Evolutionary conservation across 2,797 vertebrate genomes (phyloP).

Genomic region (Emydoidea blandingii): DNA sequence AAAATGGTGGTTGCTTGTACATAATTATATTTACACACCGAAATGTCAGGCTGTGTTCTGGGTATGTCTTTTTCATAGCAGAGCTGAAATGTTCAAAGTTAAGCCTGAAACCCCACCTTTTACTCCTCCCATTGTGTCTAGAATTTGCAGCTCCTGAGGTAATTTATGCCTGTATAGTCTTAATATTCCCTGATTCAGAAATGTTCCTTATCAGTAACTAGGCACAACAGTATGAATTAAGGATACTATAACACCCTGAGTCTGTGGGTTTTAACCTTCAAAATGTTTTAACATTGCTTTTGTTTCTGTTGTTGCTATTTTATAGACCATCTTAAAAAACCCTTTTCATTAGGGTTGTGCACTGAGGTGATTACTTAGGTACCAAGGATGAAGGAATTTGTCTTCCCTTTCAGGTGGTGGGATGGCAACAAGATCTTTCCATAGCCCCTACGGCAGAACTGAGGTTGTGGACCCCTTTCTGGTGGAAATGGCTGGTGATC

Average conservation of each 20-base stretch:
- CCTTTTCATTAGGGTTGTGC: neutral
- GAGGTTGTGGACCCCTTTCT: neutral
- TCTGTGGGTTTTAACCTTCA: neutral
- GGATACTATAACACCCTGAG: neutral
- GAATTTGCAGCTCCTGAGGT: neutral
- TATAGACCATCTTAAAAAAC: neutral
- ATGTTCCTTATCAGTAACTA: neutral
- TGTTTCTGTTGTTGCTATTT: neutral
- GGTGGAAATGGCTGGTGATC: neutral
- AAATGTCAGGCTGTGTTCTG: accelerated
- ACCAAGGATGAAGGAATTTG: neutral
- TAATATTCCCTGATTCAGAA: neutral
- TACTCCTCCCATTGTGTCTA: neutral
- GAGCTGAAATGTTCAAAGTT: neutral
- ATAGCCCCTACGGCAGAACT: neutral
- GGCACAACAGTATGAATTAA: neutral
- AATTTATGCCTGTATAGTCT: neutral
- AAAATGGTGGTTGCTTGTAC: slow-evolving; percentile 36
- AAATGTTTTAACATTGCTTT: neutral
- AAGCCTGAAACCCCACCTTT: neutral
- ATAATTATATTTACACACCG: neutral
- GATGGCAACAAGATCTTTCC: neutral
- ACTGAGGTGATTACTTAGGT: neutral
- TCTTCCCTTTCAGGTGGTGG: neutral
- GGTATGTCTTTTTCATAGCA: neutral